Conservation (phyloP, 2,888 invertebrate genomes). For the Amblyteles armatorius region DNA sequence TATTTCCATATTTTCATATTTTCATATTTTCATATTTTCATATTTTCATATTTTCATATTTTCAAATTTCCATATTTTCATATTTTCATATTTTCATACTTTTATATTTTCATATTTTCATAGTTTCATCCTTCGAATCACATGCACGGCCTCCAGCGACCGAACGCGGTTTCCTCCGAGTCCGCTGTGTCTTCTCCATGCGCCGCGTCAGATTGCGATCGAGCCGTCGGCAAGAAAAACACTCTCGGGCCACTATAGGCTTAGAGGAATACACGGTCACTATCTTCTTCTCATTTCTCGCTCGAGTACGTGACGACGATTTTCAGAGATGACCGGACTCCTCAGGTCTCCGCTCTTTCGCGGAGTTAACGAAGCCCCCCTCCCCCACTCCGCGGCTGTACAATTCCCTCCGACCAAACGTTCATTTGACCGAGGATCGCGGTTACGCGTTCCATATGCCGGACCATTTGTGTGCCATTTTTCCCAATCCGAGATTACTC, state of each 20-base stretch:
- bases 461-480: neutral
- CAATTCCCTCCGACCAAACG: too few species aligned
- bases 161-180: neutral
- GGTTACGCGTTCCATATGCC: neutral
- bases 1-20: neutral
- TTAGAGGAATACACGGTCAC: conserved; percentile 65
- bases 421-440: neutral
- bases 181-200: conserved; percentile 1
- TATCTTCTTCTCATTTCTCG: neutral
- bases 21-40: neutral
- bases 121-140: too few species aligned
- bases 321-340: conserved; percentile 64
- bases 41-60: neutral
- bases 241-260: conserved; percentile 48
- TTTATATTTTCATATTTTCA: too few species aligned
- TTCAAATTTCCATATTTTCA: too few species aligned
- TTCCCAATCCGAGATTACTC: conserved; percentile 17
- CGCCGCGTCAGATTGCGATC: conserved; percentile 67
- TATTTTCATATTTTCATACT: too few species aligned
- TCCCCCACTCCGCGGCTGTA: too few species aligned
- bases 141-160: too few species aligned
- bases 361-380: too few species aligned
- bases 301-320: conserved; percentile 73
- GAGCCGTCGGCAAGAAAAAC: conserved; percentile 48
- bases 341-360: too few species aligned